These are phyloP conservation scores for Aphelocoma californica DNA, from an alignment of 2,797 vertebrate species.

Conservation along the genomic window DNA sequence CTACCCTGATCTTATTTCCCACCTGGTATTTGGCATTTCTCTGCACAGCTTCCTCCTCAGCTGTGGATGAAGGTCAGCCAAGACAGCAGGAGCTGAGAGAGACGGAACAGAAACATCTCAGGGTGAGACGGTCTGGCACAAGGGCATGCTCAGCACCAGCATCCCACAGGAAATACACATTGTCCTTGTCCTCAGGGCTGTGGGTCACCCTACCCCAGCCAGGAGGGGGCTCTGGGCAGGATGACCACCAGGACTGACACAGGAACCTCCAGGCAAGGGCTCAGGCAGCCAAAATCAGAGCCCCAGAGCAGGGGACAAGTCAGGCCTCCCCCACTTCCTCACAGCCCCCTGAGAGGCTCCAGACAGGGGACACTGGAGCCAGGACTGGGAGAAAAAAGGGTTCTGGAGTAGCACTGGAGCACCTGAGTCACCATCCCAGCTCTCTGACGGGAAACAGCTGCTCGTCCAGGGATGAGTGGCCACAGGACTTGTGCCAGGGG, in stretches of 20 bases:
- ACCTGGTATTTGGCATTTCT: neutral
- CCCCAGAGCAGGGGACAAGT: neutral
- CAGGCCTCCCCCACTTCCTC: neutral
- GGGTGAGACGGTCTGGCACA: neutral
- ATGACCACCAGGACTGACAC: neutral
- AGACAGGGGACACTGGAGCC: neutral
- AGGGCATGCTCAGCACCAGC: neutral
- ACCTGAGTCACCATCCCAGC: neutral
- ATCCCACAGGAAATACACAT: neutral
- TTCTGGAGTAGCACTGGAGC: neutral
- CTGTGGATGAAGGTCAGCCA: neutral
- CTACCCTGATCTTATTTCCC: neutral
- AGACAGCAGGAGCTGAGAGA: neutral
- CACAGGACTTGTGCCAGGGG: rapidly evolving
- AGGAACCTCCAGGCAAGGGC: neutral
- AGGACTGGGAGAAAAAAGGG: neutral
- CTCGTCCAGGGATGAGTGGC: neutral
- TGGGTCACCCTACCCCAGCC: neutral
- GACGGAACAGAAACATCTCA: neutral
- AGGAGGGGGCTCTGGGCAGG: neutral
- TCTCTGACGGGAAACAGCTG: neutral
- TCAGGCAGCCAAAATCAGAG: neutral
- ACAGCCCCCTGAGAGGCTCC: neutral
- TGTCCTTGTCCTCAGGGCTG: neutral
- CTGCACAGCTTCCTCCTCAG: neutral